A percentile compares a stretch with the other conserved stretches of the same genome.
Evolutionary conservation across 2,113 vertebrate genomes (phyloP).

Genomic region (Puma concolor): DNA sequence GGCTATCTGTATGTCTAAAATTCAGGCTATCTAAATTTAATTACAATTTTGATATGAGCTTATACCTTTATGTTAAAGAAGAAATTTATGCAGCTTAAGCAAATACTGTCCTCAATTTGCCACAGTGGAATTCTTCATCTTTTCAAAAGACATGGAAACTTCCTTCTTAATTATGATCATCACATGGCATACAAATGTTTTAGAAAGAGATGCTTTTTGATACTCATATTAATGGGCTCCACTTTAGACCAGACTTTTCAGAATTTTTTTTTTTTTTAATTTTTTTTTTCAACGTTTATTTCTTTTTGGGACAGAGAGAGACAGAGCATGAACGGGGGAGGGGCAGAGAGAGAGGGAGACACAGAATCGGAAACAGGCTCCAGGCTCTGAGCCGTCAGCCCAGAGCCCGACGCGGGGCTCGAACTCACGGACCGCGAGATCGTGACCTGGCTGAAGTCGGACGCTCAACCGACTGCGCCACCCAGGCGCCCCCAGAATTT

Average conservation of each 20-base stretch:
- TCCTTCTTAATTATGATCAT: conserved; percentile 27
- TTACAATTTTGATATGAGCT: background rate
- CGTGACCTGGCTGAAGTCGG: too few species aligned
- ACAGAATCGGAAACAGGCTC: too few species aligned
- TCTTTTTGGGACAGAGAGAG: too few species aligned
- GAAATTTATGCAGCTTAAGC: background rate
- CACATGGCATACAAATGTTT: background rate
- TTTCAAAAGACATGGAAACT: background rate
- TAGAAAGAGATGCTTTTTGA: background rate
- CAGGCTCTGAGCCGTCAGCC: too few species aligned
- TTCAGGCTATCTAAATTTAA: background rate
- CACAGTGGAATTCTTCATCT: background rate
- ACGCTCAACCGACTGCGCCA: too few species aligned
- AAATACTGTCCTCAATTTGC: background rate
- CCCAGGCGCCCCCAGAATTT: too few species aligned
- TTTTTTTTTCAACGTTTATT: too few species aligned
- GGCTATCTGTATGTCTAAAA: too few species aligned
- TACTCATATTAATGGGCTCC: background rate
- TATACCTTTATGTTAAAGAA: background rate
- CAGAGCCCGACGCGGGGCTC: too few species aligned
- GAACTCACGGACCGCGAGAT: too few species aligned
- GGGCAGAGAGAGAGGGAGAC: too few species aligned
- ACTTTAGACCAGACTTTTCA: background rate
- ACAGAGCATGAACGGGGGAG: too few species aligned
- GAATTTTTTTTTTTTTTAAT: background rate